These are phyloP conservation scores for Nibea coibor DNA, from an alignment of 2,113 vertebrate species.

Conservation along the genomic window DNA sequence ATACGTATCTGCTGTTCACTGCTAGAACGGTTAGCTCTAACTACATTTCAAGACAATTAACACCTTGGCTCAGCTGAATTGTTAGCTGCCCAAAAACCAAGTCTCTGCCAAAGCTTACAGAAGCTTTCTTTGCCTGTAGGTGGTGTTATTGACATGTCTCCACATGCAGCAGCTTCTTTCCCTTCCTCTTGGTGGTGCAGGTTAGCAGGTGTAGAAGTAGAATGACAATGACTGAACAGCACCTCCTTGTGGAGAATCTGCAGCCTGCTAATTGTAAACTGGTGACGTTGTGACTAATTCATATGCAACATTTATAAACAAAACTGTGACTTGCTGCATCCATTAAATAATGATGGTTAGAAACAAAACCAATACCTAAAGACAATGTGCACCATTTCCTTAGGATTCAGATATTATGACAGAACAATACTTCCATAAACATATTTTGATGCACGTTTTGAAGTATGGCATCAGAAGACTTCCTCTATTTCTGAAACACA, in stretches of 20 bases:
- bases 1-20: background rate
- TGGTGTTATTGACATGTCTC: background rate
- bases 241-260: constrained; percentile 23
- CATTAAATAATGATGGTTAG: too few species aligned
- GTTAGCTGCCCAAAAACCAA: background rate
- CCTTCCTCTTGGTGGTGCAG: background rate
- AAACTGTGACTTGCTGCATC: too few species aligned
- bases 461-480: too few species aligned
- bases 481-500: too few species aligned
- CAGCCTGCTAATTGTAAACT: too few species aligned
- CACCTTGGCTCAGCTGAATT: background rate
- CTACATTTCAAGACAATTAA: background rate
- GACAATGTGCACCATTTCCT: too few species aligned
- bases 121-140: background rate
- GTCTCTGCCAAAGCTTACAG: background rate
- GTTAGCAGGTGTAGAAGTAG: background rate
- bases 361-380: too few species aligned
- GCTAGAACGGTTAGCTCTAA: background rate
- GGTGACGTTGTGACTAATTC: background rate
- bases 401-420: too few species aligned
- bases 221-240: constrained; percentile 10
- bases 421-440: too few species aligned
- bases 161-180: background rate
- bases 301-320: background rate
- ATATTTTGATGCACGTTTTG: too few species aligned